Conservation (phyloP, 2,113 vertebrate genomes). For the Piaya cayana region DNA sequence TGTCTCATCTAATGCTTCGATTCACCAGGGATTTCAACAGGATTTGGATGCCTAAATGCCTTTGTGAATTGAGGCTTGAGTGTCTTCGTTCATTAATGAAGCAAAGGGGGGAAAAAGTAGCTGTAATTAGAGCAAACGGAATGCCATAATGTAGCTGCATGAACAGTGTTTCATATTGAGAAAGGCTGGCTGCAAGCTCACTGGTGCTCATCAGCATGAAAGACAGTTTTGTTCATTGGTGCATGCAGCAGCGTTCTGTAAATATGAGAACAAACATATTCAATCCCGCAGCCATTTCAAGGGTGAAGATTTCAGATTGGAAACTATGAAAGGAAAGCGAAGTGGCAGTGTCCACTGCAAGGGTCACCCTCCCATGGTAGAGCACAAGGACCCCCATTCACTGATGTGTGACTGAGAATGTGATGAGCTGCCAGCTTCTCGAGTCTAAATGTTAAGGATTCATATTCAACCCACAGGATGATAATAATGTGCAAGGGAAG, state of each 20-base stretch:
- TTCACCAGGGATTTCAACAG: background rate
- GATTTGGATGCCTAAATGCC: background rate
- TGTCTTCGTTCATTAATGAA: background rate
- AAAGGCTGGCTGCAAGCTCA: slow-evolving; percentile 6
- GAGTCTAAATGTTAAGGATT: background rate
- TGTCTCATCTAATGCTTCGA: background rate
- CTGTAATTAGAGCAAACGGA: slow-evolving; percentile 55
- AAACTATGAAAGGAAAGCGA: background rate
- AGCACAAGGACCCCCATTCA: background rate
- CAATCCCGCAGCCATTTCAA: background rate
- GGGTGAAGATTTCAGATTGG: background rate
- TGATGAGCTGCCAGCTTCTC: fast-evolving
- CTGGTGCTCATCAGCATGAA: background rate
- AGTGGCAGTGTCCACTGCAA: background rate
- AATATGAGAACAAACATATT: background rate
- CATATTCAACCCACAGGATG: background rate
- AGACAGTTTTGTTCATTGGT: background rate
- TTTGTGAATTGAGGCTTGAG: slow-evolving; percentile 39
- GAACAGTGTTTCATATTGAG: background rate
- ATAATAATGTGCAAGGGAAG: background rate
- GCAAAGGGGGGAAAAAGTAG: background rate
- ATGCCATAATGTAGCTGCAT: slow-evolving; percentile 30
- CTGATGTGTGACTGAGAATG: fast-evolving
- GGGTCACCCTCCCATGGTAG: background rate
- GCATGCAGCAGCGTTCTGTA: background rate